phyloP scores from a whole-genome alignment of 2,888 invertebrate genomes.

The Tortrix viridana region DNA sequence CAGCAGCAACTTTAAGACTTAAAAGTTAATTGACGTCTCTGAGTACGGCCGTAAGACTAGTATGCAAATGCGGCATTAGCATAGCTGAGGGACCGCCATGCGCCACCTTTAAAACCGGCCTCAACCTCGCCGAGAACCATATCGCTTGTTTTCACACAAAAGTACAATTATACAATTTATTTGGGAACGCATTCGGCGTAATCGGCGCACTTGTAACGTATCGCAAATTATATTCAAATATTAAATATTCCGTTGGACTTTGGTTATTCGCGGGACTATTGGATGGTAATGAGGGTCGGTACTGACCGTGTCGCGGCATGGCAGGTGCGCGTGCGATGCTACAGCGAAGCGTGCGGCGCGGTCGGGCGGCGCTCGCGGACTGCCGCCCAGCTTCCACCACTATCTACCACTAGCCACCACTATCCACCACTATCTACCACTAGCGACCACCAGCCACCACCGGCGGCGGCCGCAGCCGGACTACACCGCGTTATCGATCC shows the following conservation, averaged over 20 bases:
- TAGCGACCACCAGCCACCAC: background rate
- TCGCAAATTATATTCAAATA: background rate
- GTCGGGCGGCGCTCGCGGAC: constrained; percentile 22
- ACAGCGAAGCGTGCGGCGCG: constrained; percentile 15
- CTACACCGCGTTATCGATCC: too few relatives aligned
- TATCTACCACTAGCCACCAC: too few relatives aligned
- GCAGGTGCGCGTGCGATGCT: background rate
- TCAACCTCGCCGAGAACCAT: too few relatives aligned
- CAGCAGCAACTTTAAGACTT: too few relatives aligned
- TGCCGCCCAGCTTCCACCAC: constrained; percentile 4
- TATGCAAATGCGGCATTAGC: constrained; percentile 26
- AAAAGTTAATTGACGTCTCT: too few relatives aligned
- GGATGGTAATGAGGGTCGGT: background rate
- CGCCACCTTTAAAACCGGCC: too few relatives aligned
- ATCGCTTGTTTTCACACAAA: too few relatives aligned
- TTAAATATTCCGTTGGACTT: constrained; percentile 7
- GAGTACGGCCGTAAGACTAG: too few relatives aligned
- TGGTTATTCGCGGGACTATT: background rate
- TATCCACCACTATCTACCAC: too few relatives aligned
- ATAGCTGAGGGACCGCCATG: constrained; percentile 1
- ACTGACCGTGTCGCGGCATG: constrained; percentile 38
- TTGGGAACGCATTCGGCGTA: too few relatives aligned
- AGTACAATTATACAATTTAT: too few relatives aligned
- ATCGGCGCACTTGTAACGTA: background rate
- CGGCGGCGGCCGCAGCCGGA: too few relatives aligned